Conservation (phyloP, 2,888 invertebrate genomes). For the Poecilobothrus nobilitatus region DNA sequence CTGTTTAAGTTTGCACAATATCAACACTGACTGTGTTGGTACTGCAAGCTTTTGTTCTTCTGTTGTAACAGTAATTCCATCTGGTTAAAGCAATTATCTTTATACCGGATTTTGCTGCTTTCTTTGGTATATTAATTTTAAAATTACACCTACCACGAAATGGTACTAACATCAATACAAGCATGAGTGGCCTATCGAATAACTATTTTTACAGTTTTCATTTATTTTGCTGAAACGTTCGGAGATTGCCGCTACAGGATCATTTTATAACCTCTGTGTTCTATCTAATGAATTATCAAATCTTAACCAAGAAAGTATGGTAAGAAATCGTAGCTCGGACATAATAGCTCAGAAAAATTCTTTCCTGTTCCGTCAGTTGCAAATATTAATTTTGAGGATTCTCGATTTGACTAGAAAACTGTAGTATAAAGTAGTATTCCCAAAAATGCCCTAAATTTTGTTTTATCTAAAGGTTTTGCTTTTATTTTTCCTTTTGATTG, state of each 20-base stretch:
- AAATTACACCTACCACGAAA: conserved; percentile 18
- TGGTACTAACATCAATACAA: conserved; percentile 14
- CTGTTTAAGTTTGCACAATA: conserved; percentile 20
- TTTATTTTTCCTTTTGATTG: too few relatives aligned
- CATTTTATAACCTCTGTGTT: too few relatives aligned
- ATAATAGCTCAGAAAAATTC: too few relatives aligned
- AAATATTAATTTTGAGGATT: too few relatives aligned
- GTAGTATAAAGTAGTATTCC: too few relatives aligned
- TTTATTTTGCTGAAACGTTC: neutral
- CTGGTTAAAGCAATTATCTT: conserved; percentile 15
- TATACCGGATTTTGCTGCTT: conserved; percentile 19
- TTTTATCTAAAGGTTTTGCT: too few relatives aligned
- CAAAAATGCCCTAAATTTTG: too few relatives aligned
- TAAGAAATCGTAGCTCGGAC: too few relatives aligned
- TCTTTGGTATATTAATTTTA: conserved; percentile 15
- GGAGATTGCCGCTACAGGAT: neutral
- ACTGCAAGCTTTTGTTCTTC: too few relatives aligned
- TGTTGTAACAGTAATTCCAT: conserved; percentile 21
- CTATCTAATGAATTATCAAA: neutral
- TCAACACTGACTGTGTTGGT: conserved; percentile 22
- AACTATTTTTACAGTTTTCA: neutral
- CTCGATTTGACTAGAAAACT: too few relatives aligned
- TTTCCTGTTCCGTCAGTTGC: too few relatives aligned
- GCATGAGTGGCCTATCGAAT: conserved; percentile 2
- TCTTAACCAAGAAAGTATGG: neutral